Evolutionary conservation across 2,888 invertebrate genomes (phyloP), one percentile per base, ranked within the genome.

Genomic region (Oligia strigilis): DNA sequence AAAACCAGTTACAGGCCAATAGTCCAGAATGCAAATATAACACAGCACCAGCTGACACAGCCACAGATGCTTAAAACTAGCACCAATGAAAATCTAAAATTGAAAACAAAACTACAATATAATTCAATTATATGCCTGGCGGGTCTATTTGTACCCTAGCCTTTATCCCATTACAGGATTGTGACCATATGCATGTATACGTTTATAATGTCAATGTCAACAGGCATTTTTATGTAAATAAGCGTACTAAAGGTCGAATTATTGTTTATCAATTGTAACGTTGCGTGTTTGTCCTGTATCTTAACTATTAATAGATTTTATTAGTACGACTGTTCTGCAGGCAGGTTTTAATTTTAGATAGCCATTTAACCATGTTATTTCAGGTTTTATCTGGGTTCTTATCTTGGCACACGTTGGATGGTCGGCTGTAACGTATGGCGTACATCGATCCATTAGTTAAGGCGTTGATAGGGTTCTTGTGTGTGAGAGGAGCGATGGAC

Each of bases 171-270:
- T 71, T 73, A 80, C 17, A 40, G 79, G 64, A 74, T 71, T 76
- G 75, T 49, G 73, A 55, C 67, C 69, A 72, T 79, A 78, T 65
- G 73, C 46, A 43, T 62, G 72, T 78, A 55, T 66, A 62, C 66
- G 11, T 81, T 86, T 82, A 81, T 88, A 92, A 91, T 92, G 90
- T 90, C 90, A 92, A 91, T 92, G 90, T 90, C 90, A 91, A 83
- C 81, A 72, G 80, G 82, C 87, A 92, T 92, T 91, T 92, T 92
- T 92, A 92, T 92, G 92, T 87, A 89, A 90, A 92, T 92, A 83
- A 77, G 74, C 76, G 84, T 80, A 78, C 75, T 77, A 91, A 91
- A 90, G 89, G 89, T 88, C 90, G 83, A 87, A 88, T 90, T 88
- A 89, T 91, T 90, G 87, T 88, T 89, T 88, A 87, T 90, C 88